A percentile compares a stretch with the other conserved stretches of the same genome.
Evolutionary conservation across 2,113 vertebrate genomes (phyloP).

Genomic region (Eulemur rufifrons): DNA sequence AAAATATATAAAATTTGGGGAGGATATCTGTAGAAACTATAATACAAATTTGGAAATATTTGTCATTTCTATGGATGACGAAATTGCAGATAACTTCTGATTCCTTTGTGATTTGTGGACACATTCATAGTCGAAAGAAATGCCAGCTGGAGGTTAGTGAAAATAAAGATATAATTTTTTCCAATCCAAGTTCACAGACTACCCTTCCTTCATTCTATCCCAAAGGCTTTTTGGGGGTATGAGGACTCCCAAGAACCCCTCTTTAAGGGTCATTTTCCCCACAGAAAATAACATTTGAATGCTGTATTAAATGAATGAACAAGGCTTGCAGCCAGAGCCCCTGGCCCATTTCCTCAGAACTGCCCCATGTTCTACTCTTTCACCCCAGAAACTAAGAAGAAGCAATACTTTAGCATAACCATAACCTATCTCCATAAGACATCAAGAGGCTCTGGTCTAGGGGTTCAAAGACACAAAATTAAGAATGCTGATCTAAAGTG

Average conservation of each 20-base stretch:
- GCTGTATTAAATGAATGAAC: neutral
- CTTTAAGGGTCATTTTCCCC: neutral
- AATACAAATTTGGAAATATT: neutral
- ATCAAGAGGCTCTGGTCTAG: neutral
- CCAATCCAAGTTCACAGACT: neutral
- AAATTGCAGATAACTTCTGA: neutral
- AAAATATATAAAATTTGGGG: neutral
- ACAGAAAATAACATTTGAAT: neutral
- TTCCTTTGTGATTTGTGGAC: neutral
- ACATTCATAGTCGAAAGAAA: neutral
- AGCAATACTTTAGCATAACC: neutral
- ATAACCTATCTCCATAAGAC: neutral
- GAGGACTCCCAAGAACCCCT: neutral
- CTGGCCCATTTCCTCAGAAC: neutral
- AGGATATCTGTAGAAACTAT: neutral
- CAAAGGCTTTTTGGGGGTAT: neutral
- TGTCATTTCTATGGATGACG: neutral
- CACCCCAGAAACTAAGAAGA: neutral
- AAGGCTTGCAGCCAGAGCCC: neutral
- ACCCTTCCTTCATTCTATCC: neutral
- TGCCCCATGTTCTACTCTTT: neutral
- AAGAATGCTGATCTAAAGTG: neutral
- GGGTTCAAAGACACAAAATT: neutral
- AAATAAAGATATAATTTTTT: neutral
- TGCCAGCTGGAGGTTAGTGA: neutral